Conservation (phyloP, 2,113 vertebrate species). For the Dipodomys ordii region DNA sequence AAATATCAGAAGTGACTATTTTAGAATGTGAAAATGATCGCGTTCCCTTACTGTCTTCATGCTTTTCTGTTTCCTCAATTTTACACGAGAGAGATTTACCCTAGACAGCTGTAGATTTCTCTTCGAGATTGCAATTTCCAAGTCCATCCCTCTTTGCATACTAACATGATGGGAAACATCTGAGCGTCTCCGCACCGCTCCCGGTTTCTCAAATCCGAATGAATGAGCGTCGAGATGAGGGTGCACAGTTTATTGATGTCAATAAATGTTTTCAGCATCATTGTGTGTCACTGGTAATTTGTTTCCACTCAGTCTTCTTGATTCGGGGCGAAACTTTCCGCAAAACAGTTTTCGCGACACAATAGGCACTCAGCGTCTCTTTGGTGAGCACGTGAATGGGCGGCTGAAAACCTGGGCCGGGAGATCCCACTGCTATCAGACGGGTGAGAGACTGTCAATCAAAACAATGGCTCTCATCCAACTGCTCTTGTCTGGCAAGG, state of each 20-base stretch:
- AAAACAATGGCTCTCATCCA: constrained; percentile 38
- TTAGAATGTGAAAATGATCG: neutral
- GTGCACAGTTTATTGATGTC: constrained; percentile 33
- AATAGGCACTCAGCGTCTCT: neutral
- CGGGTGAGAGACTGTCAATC: neutral
- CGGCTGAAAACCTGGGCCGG: neutral
- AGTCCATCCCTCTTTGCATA: neutral
- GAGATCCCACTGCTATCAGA: neutral
- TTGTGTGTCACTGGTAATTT: constrained; percentile 10
- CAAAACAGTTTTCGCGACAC: constrained; percentile 36
- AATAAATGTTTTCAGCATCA: constrained; percentile 61
- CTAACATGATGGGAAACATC: constrained; percentile 14
- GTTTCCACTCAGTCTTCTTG: constrained; percentile 8
- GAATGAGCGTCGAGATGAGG: constrained; percentile 30
- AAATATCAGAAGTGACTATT: neutral
- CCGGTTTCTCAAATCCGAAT: constrained; percentile 13
- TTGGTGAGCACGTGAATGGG: neutral
- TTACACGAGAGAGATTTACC: neutral
- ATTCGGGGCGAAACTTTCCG: constrained; percentile 23
- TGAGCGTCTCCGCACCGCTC: constrained; percentile 9
- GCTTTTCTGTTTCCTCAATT: neutral
- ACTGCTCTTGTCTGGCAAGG: neutral
- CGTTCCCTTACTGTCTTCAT: neutral
- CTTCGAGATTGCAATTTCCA: neutral
- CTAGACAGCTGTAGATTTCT: constrained; percentile 11